Evolutionary conservation across 1,140 invertebrate genomes (phyloP).

Genomic region (Phymorhynchus buccinoides): DNA sequence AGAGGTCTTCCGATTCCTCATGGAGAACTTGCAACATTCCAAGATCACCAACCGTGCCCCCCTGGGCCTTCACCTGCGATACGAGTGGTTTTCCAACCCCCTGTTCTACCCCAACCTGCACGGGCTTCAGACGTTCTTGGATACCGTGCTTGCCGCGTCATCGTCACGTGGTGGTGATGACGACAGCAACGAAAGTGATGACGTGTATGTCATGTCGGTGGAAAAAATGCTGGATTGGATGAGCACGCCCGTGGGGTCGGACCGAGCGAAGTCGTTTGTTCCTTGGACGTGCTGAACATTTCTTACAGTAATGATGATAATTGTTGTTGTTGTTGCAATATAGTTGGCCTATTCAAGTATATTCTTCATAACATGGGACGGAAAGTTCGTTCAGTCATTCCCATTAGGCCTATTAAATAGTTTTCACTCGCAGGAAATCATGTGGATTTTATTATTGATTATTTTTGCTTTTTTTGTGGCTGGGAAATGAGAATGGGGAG

Average conservation of each 20-base stretch:
- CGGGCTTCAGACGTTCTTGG: conserved; percentile 44
- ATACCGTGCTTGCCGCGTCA: conserved; percentile 44
- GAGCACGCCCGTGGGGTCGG: conserved; percentile 81
- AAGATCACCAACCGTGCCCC: conserved; percentile 61
- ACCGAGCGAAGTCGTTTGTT: conserved; percentile 27
- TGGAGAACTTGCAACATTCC: conserved; percentile 54
- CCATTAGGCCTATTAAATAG: too few species aligned
- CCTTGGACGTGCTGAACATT: conserved; percentile 35
- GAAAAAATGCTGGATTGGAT: conserved; percentile 94
- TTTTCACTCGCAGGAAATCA: neutral
- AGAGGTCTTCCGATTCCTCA: conserved; percentile 57
- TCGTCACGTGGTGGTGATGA: too few species aligned
- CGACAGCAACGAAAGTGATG: too few species aligned
- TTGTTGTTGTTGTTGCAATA: too few species aligned
- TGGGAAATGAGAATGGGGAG: too few species aligned
- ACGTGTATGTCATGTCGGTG: conserved; percentile 97
- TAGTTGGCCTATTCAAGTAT: too few species aligned
- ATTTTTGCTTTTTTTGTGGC: too few species aligned
- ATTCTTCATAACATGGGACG: too few species aligned
- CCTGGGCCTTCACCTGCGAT: conserved; percentile 63
- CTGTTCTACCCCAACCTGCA: conserved; percentile 21
- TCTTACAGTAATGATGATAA: too few species aligned
- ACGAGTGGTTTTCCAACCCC: conserved; percentile 55
- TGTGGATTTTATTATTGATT: too few species aligned
- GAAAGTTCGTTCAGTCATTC: too few species aligned